A percentile compares a stretch with the other conserved stretches of the same genome.
Evolutionary conservation across 2,797 vertebrate genomes (phyloP).

Genomic region (Hippoglossus hippoglossus): DNA sequence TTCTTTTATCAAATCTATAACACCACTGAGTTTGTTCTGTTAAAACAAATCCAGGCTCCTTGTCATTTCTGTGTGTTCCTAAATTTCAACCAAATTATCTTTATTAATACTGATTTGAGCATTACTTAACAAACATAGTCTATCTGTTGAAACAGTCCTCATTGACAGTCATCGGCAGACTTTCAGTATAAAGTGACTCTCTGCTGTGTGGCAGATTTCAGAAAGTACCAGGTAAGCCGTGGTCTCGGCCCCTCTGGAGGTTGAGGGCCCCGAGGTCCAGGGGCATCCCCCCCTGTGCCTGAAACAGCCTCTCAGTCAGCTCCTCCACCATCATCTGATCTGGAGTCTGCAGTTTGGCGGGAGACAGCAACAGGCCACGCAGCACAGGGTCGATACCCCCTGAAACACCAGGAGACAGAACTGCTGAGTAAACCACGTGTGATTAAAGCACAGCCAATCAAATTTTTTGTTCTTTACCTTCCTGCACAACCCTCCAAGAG

Average conservation of each 20-base stretch:
- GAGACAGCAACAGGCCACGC: conserved; percentile 83
- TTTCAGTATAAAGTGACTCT: background rate
- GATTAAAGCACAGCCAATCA: background rate
- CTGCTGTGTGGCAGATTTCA: background rate
- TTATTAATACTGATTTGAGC: too few relatives aligned
- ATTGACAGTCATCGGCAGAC: too few relatives aligned
- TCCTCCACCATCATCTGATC: conserved; percentile 91
- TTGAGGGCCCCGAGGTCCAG: conserved; percentile 87
- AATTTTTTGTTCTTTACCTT: conserved; percentile 71
- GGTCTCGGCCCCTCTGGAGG: conserved; percentile 87
- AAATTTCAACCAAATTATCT: too few relatives aligned
- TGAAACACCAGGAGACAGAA: conserved; percentile 50
- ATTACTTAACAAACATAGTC: too few relatives aligned
- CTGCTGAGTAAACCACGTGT: background rate
- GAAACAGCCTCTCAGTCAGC: conserved; percentile 86
- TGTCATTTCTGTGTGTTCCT: too few relatives aligned
- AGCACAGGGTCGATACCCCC: conserved; percentile 87
- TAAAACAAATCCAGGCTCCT: too few relatives aligned
- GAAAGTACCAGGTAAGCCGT: conserved; percentile 83
- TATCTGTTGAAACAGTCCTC: too few relatives aligned
- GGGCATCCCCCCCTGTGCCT: conserved; percentile 86
- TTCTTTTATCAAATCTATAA: too few relatives aligned
- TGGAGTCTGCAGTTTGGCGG: conserved; percentile 85
- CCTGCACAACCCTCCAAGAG: conserved; percentile 85
- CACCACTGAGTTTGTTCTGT: too few relatives aligned